Percentiles rank a stretch among this genome's conserved stretches.
Conservation (phyloP, 2,888 invertebrate genomes). For the Parochlus steinenii region DNA sequence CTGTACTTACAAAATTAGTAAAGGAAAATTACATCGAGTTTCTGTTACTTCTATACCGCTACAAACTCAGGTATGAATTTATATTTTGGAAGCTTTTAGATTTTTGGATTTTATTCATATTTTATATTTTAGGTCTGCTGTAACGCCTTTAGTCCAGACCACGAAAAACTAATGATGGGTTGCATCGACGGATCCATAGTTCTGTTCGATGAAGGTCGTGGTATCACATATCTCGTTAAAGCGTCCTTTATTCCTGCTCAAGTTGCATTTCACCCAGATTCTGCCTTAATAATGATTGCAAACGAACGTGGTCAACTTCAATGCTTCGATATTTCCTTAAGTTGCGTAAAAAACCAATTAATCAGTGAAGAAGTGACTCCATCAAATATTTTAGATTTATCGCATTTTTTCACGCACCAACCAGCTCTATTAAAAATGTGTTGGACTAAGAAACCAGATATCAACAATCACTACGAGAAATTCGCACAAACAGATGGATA, state of each 20-base stretch:
- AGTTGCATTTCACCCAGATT: conserved; percentile 55
- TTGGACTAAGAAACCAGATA: conserved; percentile 40
- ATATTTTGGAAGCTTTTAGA: too few relatives aligned
- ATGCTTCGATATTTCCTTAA: conserved; percentile 55
- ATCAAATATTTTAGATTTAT: conserved; percentile 44
- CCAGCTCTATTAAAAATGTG: conserved; percentile 36
- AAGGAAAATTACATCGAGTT: conserved; percentile 41
- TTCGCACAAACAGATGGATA: conserved; percentile 35
- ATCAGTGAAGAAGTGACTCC: conserved; percentile 46
- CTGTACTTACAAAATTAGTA: conserved; percentile 40
- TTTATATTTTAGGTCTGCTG: background rate
- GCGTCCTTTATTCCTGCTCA: conserved; percentile 57
- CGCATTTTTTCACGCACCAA: conserved; percentile 32
- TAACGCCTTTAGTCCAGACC: conserved; percentile 43
- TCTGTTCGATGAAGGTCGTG: conserved; percentile 56
- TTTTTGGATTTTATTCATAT: conserved; percentile 22
- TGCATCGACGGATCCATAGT: conserved; percentile 75
- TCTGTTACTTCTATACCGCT: conserved; percentile 50
- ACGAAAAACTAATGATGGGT: conserved; percentile 58
- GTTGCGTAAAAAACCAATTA: conserved; percentile 47
- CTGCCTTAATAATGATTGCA: conserved; percentile 46
- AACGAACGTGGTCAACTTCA: conserved; percentile 59
- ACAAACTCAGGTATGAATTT: conserved; percentile 50
- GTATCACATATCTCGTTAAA: conserved; percentile 57
- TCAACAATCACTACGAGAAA: conserved; percentile 21